Base-by-base conservation (phyloP, 1,140 invertebrate species). In the Scaptomyza hsui region DNA sequence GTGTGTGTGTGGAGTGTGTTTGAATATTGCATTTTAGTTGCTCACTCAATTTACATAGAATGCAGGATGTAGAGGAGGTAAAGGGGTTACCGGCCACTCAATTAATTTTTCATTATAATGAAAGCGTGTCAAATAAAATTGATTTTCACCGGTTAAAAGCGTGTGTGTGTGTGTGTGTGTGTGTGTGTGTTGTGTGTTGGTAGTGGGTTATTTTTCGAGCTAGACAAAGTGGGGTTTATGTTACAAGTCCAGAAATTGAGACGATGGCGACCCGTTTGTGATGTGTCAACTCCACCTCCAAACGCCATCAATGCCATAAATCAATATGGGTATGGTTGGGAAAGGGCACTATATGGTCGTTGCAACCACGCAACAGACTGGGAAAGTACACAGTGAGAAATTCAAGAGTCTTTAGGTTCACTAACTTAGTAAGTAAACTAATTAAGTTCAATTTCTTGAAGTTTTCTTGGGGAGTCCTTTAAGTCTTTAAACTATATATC, bases 41-140 rank as follows among this genome's bases (percentile, higher is more conserved):
- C 21, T 48, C 2, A 51, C 45, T 71, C 15, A 60, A 71, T 71
- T 59, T 56, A 39, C 39, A 13, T 35, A 4, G 29, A 5, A 10
- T 6, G n/a, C n/a, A n/a, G 29, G 18, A 4, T n/a, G 32, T n/a
- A n/a, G n/a, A 55, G 21, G n/a, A 18, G n/a, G 4, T 29, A 32
- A 18, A n/a, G 1, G 15, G 13, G n/a, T 7, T 39, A 18, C 12
- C 18, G 42, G 12, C 19, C 57, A 57, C 41, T 67, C 49, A 70
- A 86, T 82, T 88, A 88, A 82, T 88, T 75, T 61, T 59, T 63
- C 74, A 75, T 78, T 75, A 72, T 63, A 63, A 65, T 60, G 56
- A 61, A 75, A 75, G 51, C 64, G 59, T 70, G 65, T 88, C 45
- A 56, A 69, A 72, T 88, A 75, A 75, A 78, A 86, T 88, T 82